Conservation (phyloP, 2,797 vertebrate genomes). For the Acomys russatus region DNA sequence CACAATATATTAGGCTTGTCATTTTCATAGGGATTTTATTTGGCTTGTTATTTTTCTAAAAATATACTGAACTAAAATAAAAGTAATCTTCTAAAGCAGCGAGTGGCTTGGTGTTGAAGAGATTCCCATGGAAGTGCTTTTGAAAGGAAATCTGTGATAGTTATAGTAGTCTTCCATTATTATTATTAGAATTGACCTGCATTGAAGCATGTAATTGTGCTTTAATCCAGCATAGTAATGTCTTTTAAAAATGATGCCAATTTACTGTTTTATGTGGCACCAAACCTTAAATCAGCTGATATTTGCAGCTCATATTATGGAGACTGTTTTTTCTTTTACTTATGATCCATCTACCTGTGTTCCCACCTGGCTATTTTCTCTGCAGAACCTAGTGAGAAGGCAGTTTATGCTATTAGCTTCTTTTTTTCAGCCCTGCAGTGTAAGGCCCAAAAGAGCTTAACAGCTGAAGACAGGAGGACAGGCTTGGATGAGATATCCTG, state of each 20-base stretch:
- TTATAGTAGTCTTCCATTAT: not conserved
- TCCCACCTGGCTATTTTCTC: not conserved
- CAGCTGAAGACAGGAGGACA: not conserved
- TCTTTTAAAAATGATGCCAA: not conserved
- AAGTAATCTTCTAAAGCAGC: not conserved
- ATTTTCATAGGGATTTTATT: not conserved
- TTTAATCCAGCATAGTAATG: constrained; percentile 23
- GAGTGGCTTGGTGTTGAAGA: not conserved
- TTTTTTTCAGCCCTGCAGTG: not conserved
- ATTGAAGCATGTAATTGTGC: not conserved
- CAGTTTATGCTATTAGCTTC: not conserved
- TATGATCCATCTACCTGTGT: rapidly evolving
- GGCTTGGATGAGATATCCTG: not conserved
- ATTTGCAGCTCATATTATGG: not conserved
- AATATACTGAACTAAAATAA: constrained; percentile 32
- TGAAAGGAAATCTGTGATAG: constrained; percentile 34
- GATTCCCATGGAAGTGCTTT: constrained; percentile 6
- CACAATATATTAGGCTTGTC: not conserved
- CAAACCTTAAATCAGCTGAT: not conserved
- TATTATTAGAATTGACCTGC: not conserved
- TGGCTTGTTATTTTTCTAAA: constrained; percentile 25
- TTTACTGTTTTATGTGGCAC: not conserved
- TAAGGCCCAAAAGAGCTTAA: too few relatives aligned
- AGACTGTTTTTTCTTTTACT: not conserved
- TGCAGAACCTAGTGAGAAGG: not conserved